Evolutionary conservation across 1,140 invertebrate species (phyloP).

Genomic region (Philopotamus ludificatus): DNA sequence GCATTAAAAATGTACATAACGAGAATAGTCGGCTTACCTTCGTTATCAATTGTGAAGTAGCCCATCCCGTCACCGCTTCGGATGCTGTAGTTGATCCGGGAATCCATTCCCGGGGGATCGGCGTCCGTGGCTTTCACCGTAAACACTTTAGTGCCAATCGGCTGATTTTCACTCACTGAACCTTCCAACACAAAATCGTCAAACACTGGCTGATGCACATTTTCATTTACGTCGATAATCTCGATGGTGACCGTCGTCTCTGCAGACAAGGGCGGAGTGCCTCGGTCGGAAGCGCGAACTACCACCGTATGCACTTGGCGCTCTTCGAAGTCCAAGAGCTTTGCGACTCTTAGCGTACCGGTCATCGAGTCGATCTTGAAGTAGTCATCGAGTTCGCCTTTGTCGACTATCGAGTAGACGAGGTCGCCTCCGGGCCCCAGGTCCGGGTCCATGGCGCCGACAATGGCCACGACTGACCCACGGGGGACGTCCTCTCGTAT

Average conservation of each 20-base stretch:
- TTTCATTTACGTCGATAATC: conserved; percentile 88
- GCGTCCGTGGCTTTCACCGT: conserved; percentile 72
- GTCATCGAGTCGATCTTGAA: conserved; percentile 75
- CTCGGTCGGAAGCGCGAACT: conserved; percentile 71
- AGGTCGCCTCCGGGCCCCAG: conserved; percentile 71
- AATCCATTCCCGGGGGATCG: conserved; percentile 70
- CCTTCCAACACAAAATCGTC: conserved; percentile 72
- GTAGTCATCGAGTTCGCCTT: conserved; percentile 53
- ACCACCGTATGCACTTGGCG: conserved; percentile 78
- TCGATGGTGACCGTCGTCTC: conserved; percentile 75
- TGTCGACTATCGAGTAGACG: conserved; percentile 66
- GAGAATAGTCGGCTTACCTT: conserved; percentile 81
- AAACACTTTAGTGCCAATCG: conserved; percentile 70
- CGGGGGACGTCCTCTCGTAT: conserved; percentile 84
- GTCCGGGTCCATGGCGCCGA: conserved; percentile 81
- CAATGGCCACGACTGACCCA: conserved; percentile 74
- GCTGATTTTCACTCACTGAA: conserved; percentile 70
- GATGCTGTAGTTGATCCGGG: conserved; percentile 77
- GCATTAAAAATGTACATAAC: no score
- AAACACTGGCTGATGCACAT: conserved; percentile 77
- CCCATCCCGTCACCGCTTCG: conserved; percentile 82
- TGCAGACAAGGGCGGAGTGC: conserved; percentile 63
- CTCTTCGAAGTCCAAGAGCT: conserved; percentile 75
- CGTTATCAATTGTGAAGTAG: conserved; percentile 79
- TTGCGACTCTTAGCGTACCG: conserved; percentile 71